Percentiles rank a stretch among this genome's conserved stretches.
phyloP scores from a whole-genome alignment of 2,888 invertebrate species.

The Syrphus vitripennis region DNA sequence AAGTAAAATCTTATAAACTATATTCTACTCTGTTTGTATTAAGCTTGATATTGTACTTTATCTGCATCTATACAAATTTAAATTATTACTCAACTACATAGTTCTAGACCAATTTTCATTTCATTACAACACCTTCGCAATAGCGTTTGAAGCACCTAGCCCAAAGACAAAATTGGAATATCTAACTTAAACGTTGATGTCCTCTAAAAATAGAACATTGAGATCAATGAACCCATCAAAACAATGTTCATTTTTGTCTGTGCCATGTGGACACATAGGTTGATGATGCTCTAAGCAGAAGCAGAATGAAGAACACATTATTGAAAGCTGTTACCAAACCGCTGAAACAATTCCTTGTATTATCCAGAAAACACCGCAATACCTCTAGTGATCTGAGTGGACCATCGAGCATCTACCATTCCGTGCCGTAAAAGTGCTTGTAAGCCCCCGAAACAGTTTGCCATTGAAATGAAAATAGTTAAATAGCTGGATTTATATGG shows the following conservation, averaged over 20 bases:
- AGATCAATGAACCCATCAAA: conserved; percentile 42
- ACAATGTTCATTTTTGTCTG: conserved; percentile 4
- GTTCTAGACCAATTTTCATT: conserved; percentile 56
- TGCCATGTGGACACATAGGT: background rate
- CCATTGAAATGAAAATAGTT: conserved; percentile 53
- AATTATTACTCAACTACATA: conserved; percentile 47
- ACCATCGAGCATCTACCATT: conserved; percentile 32
- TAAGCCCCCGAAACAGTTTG: background rate
- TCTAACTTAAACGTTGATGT: background rate
- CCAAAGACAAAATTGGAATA: background rate
- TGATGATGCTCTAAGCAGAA: background rate
- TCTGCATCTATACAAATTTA: no score
- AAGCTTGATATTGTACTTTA: no score
- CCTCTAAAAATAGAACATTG: conserved; percentile 18
- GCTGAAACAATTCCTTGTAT: conserved; percentile 59
- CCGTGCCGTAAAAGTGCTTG: conserved; percentile 38
- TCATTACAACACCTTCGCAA: conserved; percentile 39
- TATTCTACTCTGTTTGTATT: no score
- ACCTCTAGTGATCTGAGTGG: conserved; percentile 57
- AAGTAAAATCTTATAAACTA: conserved; percentile 21
- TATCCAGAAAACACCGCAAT: conserved; percentile 56
- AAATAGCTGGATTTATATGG: conserved; percentile 63
- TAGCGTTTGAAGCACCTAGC: background rate
- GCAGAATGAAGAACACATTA: conserved; percentile 49
- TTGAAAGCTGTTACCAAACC: conserved; percentile 61